Percentiles rank a stretch among this genome's conserved stretches.
These are phyloP conservation scores for Callopanchax toddi DNA, from an alignment of 2,113 vertebrate genomes.

Conservation along the genomic window DNA sequence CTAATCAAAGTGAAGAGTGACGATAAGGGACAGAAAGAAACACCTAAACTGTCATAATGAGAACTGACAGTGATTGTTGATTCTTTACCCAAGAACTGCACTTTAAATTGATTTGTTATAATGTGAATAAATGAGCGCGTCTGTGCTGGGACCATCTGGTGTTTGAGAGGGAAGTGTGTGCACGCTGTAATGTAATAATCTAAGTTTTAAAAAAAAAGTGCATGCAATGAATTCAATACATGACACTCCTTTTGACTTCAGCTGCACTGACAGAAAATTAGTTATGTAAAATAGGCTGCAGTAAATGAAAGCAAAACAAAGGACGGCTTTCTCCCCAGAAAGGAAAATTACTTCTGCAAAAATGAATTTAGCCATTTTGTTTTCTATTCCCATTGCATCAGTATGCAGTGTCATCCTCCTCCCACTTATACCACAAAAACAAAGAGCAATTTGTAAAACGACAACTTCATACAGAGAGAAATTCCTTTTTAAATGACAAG, in stretches of 20 bases:
- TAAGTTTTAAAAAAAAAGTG: conserved; percentile 21
- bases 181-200: conserved; percentile 58
- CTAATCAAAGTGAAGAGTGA: conserved; percentile 9
- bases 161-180: conserved; percentile 40
- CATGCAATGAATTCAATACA: conserved; percentile 33
- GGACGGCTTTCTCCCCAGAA: conserved; percentile 2
- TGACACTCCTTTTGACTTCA: conserved; percentile 39
- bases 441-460: conserved; percentile 55
- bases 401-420: conserved; percentile 16
- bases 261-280: conserved; percentile 27
- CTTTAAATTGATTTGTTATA: conserved; percentile 67
- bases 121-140: conserved; percentile 57
- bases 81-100: conserved; percentile 44
- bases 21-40: conserved; percentile 45
- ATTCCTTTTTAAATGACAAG: conserved; percentile 51
- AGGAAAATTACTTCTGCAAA: conserved; percentile 11
- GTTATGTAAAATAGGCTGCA: conserved; percentile 27
- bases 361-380: conserved; percentile 32
- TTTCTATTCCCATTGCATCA: conserved; percentile 44
- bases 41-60: conserved; percentile 43
- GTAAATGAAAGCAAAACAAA: conserved; percentile 17
- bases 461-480: conserved; percentile 40
- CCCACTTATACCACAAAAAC: conserved; percentile 28
- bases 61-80: conserved; percentile 45
- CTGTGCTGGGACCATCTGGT: conserved; percentile 60